phyloP scores from a whole-genome alignment of 2,113 vertebrate species.

The Zosterops pallidus region DNA sequence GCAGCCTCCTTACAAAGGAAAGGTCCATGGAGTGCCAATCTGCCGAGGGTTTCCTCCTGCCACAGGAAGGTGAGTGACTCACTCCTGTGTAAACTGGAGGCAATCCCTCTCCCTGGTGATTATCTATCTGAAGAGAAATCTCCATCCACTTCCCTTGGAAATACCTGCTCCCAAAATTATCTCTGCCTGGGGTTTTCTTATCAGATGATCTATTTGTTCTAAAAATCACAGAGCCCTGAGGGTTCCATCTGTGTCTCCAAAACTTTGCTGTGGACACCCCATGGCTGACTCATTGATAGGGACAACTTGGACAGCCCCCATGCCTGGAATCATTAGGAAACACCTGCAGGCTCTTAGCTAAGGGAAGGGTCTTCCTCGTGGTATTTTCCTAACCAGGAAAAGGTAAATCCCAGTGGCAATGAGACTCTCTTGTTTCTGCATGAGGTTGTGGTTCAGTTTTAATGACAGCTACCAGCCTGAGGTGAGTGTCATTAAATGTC shows the following conservation, averaged over 20 bases:
- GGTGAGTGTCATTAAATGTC: neutral
- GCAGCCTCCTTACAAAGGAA: neutral
- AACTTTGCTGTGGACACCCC: neutral
- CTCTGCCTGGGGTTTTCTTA: neutral
- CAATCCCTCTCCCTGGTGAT: slow-evolving; percentile 13
- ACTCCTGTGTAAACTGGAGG: neutral
- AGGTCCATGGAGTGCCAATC: neutral
- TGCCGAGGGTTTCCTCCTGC: neutral
- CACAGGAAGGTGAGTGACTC: slow-evolving; percentile 57
- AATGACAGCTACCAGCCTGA: neutral
- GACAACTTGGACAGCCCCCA: neutral
- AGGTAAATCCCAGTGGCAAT: neutral
- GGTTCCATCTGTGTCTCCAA: neutral
- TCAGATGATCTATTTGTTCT: neutral
- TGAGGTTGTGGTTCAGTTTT: neutral
- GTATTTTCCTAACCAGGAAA: neutral
- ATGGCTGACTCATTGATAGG: neutral
- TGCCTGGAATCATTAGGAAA: neutral
- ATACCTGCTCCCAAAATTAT: neutral
- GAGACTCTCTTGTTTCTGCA: neutral
- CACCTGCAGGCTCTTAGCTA: neutral
- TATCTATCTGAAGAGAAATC: neutral
- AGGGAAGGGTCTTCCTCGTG: neutral
- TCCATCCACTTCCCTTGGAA: slow-evolving; percentile 25
- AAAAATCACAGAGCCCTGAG: neutral